Percentiles rank a stretch among this genome's conserved stretches.
phyloP scores from a whole-genome alignment of 1,140 invertebrate genomes.

The Eufriesea mexicana region DNA sequence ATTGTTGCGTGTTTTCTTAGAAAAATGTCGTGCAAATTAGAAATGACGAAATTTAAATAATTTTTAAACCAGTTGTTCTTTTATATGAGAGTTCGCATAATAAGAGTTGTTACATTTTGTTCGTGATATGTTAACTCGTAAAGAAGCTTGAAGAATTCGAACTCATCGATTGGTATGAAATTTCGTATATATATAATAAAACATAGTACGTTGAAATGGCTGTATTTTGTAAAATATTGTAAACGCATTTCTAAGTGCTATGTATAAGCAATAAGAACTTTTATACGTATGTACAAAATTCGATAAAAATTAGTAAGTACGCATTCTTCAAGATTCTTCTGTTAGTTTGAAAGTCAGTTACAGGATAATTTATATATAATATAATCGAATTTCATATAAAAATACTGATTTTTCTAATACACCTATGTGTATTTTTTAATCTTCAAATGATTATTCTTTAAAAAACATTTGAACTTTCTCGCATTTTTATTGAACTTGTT shows the following conservation, averaged over 20 bases:
- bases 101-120: constrained; percentile 39
- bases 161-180: background rate
- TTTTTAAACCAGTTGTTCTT: constrained; percentile 3
- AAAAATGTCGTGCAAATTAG: constrained; percentile 17
- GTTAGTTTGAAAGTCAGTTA: constrained; percentile 4
- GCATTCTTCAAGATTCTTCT: background rate
- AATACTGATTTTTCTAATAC: constrained; percentile 36
- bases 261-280: background rate
- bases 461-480: background rate
- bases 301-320: background rate
- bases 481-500: background rate
- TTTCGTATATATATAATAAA: background rate
- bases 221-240: background rate
- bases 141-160: background rate
- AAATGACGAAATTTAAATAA: constrained; percentile 18
- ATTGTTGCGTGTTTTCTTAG: constrained; percentile 25
- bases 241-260: background rate
- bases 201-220: background rate
- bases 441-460: background rate
- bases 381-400: constrained; percentile 37
- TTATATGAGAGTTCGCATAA: constrained; percentile 1
- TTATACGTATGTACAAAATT: constrained; percentile 4
- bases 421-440: constrained; percentile 1
- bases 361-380: constrained; percentile 24
- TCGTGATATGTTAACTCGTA: constrained; percentile 8